Evolutionary conservation across 2,113 vertebrate species (phyloP).

Genomic region (Dromaius novaehollandiae): DNA sequence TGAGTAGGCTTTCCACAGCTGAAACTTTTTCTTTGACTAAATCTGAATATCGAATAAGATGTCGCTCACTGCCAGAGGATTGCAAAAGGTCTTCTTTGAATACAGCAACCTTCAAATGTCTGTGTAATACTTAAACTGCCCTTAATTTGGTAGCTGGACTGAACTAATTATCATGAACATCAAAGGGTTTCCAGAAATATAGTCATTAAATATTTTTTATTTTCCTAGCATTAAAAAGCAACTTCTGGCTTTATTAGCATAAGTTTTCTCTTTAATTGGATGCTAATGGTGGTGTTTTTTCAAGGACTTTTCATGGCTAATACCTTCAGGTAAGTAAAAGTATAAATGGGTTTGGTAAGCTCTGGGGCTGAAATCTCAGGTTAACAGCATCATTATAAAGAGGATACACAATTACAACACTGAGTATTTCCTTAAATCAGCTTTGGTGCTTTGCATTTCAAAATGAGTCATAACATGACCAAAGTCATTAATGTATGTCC

Average conservation of each 20-base stretch:
- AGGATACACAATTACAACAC: constrained; percentile 3
- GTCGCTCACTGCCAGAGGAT: not conserved
- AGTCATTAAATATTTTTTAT: constrained; percentile 69
- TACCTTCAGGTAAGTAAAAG: constrained; percentile 66
- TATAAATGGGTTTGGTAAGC: constrained; percentile 56
- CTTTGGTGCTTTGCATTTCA: constrained; percentile 12
- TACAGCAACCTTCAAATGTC: constrained; percentile 56
- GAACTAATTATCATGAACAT: constrained; percentile 84
- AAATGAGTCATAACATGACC: not conserved
- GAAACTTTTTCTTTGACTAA: not conserved
- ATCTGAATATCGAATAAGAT: not conserved
- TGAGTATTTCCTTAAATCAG: constrained; percentile 7
- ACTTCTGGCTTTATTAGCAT: constrained; percentile 65
- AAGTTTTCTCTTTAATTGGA: constrained; percentile 73
- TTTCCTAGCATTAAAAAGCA: constrained; percentile 51
- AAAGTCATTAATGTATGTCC: not conserved
- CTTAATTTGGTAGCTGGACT: constrained; percentile 54
- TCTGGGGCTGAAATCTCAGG: constrained; percentile 46
- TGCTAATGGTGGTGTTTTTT: constrained; percentile 72
- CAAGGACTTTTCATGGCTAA: constrained; percentile 13
- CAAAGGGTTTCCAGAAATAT: constrained; percentile 77
- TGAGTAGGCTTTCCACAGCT: not conserved
- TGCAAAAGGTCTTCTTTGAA: constrained; percentile 39
- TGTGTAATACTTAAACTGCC: constrained; percentile 34
- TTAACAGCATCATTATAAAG: constrained; percentile 44